phyloP scores from a whole-genome alignment of 2,888 invertebrate species.

The Ichneumoninae sp. region DNA sequence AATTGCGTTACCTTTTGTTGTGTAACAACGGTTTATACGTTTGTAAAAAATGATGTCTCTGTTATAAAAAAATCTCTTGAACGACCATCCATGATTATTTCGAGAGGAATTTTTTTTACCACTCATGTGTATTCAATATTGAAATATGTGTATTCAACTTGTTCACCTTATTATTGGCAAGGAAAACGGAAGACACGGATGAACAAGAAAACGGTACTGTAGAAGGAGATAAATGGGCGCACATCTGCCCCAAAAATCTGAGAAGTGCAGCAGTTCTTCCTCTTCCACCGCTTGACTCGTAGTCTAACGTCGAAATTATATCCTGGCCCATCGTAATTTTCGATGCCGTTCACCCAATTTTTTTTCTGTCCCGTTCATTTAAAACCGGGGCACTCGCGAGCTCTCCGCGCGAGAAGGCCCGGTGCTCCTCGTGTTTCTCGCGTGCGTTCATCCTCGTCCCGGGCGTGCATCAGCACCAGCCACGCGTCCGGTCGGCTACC shows the following conservation, averaged over 20 bases:
- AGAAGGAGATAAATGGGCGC: neutral
- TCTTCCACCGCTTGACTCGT: constrained; percentile 45
- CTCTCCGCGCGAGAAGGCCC: constrained; percentile 65
- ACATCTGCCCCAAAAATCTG: constrained; percentile 42
- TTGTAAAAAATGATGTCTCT: neutral
- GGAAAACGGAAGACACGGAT: neutral
- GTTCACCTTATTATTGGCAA: neutral
- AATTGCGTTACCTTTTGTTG: neutral
- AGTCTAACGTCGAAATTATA: constrained; percentile 66
- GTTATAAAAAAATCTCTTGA: neutral
- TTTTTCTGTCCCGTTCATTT: constrained; percentile 67
- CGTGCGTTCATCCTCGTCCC: constrained; percentile 56
- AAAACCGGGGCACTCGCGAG: constrained; percentile 71
- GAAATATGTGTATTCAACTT: neutral
- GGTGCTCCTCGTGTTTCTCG: constrained; percentile 64
- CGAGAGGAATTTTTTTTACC: neutral
- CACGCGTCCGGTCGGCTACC: constrained; percentile 67
- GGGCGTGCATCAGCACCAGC: constrained; percentile 59
- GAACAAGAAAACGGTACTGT: constrained; percentile 4
- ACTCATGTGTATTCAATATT: neutral
- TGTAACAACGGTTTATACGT: neutral
- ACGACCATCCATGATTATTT: neutral
- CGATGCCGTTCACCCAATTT: constrained; percentile 73
- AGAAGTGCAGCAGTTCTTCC: constrained; percentile 21
- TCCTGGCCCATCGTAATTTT: constrained; percentile 65